Percentiles rank a stretch among this genome's conserved stretches.
Evolutionary conservation across 2,797 vertebrate genomes (phyloP).

Genomic region (Phoeniculus purpureus): DNA sequence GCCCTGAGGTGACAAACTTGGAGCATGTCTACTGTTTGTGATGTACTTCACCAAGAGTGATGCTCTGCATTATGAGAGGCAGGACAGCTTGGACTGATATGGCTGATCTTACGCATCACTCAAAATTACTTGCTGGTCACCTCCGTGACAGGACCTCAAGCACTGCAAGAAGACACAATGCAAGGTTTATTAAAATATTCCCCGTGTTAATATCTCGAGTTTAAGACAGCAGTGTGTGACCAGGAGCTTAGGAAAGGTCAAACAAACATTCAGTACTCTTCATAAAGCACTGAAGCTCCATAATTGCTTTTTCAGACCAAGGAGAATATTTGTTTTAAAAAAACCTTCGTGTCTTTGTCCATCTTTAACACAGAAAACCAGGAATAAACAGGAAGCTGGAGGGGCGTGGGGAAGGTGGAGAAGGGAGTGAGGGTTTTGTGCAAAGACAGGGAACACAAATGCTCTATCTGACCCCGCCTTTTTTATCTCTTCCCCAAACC

Average conservation of each 20-base stretch:
- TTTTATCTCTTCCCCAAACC: neutral
- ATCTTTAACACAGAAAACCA: neutral
- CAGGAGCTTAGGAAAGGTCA: neutral
- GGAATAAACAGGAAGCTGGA: neutral
- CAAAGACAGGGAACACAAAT: neutral
- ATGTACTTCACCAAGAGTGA: neutral
- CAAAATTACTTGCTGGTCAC: neutral
- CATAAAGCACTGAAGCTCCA: neutral
- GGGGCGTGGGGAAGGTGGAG: neutral
- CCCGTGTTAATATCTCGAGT: neutral
- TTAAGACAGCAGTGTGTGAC: neutral
- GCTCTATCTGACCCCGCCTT: neutral
- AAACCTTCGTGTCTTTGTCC: neutral
- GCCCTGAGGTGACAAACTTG: neutral
- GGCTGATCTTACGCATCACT: neutral
- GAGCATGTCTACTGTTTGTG: neutral
- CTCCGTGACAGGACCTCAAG: neutral
- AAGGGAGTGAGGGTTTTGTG: neutral
- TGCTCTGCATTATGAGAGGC: neutral
- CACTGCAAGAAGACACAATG: neutral
- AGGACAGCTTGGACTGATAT: neutral
- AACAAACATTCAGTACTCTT: neutral
- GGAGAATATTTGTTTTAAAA: accelerated
- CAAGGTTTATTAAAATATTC: neutral
- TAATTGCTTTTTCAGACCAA: neutral